Percentiles rank a stretch among this genome's conserved stretches.
Conservation (phyloP, 2,888 invertebrate genomes). For the Macrosoma leucophasiata region DNA sequence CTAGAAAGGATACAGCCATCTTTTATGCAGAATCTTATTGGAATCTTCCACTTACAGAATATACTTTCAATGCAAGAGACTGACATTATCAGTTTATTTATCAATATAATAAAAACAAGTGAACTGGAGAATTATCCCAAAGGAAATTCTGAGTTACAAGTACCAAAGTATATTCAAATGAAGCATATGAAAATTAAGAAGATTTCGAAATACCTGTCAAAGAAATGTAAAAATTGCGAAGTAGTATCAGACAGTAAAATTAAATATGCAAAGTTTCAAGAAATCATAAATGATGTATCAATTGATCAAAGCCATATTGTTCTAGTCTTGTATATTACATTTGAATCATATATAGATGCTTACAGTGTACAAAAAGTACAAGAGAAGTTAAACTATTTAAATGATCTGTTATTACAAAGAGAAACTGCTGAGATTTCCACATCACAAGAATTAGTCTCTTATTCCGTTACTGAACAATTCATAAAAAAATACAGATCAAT, state of each 20-base stretch:
- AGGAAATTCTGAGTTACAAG: conserved; percentile 27
- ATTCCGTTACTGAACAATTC: conserved; percentile 42
- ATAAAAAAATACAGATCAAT: conserved; percentile 51
- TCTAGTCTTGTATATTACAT: conserved; percentile 42
- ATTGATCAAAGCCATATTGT: conserved; percentile 37
- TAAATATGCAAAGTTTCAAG: conserved; percentile 36
- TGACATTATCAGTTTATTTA: conserved; percentile 40
- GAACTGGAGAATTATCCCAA: conserved; percentile 38
- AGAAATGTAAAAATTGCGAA: conserved; percentile 28
- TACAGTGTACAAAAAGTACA: conserved; percentile 47
- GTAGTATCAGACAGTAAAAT: conserved; percentile 10
- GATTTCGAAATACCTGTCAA: conserved; percentile 34
- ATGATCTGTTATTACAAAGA: conserved; percentile 30
- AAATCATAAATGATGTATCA: conserved; percentile 10
- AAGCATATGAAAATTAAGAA: conserved; percentile 34
- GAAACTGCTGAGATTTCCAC: conserved; percentile 16
- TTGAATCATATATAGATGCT: conserved; percentile 54
- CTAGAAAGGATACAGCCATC: conserved; percentile 51
- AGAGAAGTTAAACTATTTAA: conserved; percentile 43
- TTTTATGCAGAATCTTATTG: conserved; percentile 50
- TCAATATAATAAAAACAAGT: conserved; percentile 37
- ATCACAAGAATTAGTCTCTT: conserved; percentile 18
- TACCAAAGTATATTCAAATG: conserved; percentile 28
- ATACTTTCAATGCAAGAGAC: conserved; percentile 36
- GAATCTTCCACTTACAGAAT: conserved; percentile 37